Percentiles rank a stretch among this genome's conserved stretches.
Evolutionary conservation across 1,140 invertebrate genomes (phyloP).

Genomic region (Bombus sylvicola): DNA sequence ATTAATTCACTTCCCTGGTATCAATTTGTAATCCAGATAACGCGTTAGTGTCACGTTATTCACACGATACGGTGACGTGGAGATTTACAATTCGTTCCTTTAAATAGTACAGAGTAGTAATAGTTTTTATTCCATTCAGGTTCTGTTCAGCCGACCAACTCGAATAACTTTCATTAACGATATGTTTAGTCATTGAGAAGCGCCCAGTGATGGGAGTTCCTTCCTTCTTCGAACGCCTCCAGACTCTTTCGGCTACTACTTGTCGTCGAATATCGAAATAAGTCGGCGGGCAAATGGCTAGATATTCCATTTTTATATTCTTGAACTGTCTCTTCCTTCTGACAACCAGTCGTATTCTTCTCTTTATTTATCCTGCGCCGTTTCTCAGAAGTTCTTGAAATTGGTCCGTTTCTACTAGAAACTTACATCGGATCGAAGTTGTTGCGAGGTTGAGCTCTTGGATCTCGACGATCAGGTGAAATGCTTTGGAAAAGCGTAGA

Average conservation of each 20-base stretch:
- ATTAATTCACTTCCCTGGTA: neutral
- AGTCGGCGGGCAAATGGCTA: conserved; percentile 24
- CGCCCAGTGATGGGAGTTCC: neutral
- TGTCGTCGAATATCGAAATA: neutral
- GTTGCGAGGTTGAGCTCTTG: conserved; percentile 44
- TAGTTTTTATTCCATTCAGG: too few relatives aligned
- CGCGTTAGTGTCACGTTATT: neutral
- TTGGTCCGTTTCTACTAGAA: conserved; percentile 60
- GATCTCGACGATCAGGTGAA: conserved; percentile 34
- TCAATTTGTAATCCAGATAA: neutral
- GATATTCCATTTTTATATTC: conserved; percentile 48
- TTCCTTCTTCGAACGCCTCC: conserved; percentile 7
- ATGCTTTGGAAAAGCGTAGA: conserved; percentile 57
- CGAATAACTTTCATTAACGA: conserved; percentile 22
- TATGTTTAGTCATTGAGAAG: neutral
- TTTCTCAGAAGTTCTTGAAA: conserved; percentile 61
- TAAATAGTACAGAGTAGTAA: too few relatives aligned
- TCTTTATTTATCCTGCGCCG: conserved; percentile 48
- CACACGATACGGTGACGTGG: neutral
- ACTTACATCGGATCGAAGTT: conserved; percentile 72
- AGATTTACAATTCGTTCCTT: too few relatives aligned
- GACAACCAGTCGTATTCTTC: conserved; percentile 27
- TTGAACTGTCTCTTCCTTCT: conserved; percentile 1
- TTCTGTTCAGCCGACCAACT: too few relatives aligned
- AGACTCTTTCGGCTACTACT: neutral